Base-by-base conservation (phyloP, 2,888 invertebrate species). In the Sphaerophoria taeniata region DNA sequence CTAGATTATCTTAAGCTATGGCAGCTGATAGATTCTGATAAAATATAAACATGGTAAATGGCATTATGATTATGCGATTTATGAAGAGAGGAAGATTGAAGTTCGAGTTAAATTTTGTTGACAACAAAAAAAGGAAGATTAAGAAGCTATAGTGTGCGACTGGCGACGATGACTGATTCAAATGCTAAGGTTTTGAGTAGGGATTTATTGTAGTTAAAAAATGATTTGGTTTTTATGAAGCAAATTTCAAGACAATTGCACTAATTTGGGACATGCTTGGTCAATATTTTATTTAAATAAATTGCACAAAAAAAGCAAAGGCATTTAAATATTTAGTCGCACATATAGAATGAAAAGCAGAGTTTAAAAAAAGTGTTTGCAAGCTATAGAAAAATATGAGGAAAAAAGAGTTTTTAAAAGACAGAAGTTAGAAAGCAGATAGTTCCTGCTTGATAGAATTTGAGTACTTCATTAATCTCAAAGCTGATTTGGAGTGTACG, bases 11-110 rank as follows among this genome's bases (percentile, higher is more conserved):
- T 85, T 76, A 85, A 73, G 85, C 81, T 85, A 81, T 85, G 85
- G 85, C 85, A 85, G 85, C 80, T 61, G 75, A 80, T 80, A 85
- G 81, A 72, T 72, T 67, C 67, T 61, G 74, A 83, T 83, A 76
- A 45, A 4, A 39, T 65, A 65, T 33, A 51, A 51, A 51, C 60
- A 56, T 69, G 34, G 6, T 51, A 53, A 61, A 49, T 45, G 51
- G 4, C 11, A 39, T 33, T 24, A 24, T 31, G 43, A 24, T 24
- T 65, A 31, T 67, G 36, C 14, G 47, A 53, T 63, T 63, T 36
- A 14, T 60, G 12, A n/a, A 31, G 56, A 12, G 39, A 55, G n/a
- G 65, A 53, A 51, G 12, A 1, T 14, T 63, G 9, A 33, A 36
- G 45, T 58, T 56, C 11, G 24, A 51, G 39, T 83, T 45, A 61